These are phyloP conservation scores for Stomorhina lunata DNA, from an alignment of 2,888 invertebrate species.

Conservation along the genomic window DNA sequence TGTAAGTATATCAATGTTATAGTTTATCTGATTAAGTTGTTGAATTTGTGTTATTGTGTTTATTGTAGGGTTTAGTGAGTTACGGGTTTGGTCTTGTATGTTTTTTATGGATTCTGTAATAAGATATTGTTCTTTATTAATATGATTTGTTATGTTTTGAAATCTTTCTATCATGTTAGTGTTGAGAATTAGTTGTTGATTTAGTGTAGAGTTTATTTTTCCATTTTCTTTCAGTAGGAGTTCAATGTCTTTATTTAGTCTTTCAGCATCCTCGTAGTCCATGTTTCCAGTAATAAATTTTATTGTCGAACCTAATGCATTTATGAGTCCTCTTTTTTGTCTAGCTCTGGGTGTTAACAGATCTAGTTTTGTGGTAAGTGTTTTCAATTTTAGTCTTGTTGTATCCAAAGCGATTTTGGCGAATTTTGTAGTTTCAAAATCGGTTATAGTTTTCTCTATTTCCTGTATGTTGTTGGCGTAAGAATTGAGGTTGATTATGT, in stretches of 20 bases:
- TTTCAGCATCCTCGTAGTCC: conserved; percentile 39
- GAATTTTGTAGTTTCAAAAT: conserved; percentile 25
- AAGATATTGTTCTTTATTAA: conserved; percentile 52
- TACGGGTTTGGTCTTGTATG: conserved; percentile 29
- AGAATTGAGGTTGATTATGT: conserved; percentile 29
- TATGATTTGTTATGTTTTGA: conserved; percentile 60
- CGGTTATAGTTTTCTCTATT: conserved; percentile 9
- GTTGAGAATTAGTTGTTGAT: conserved; percentile 38
- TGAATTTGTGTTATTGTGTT: conserved; percentile 42
- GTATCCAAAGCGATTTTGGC: conserved; percentile 34
- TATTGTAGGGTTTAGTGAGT: conserved; percentile 25
- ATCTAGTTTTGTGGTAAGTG: conserved; percentile 40
- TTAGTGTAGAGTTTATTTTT: conserved; percentile 33
- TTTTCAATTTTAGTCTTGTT: conserved; percentile 42
- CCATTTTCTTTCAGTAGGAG: conserved; percentile 14
- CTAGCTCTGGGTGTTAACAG: conserved; percentile 32
- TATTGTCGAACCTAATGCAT: conserved; percentile 50
- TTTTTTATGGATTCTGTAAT: conserved; percentile 49
- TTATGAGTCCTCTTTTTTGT: conserved; percentile 49
- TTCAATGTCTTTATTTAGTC: conserved; percentile 37
- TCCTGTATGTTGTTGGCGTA: conserved; percentile 24
- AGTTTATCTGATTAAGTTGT: conserved; percentile 43
- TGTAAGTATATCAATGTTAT: conserved; percentile 58
- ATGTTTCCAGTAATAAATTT: conserved; percentile 62
- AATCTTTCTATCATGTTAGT: conserved; percentile 57